These are phyloP conservation scores for Phthorimaea operculella DNA, from an alignment of 1,140 invertebrate genomes.

Conservation along the genomic window DNA sequence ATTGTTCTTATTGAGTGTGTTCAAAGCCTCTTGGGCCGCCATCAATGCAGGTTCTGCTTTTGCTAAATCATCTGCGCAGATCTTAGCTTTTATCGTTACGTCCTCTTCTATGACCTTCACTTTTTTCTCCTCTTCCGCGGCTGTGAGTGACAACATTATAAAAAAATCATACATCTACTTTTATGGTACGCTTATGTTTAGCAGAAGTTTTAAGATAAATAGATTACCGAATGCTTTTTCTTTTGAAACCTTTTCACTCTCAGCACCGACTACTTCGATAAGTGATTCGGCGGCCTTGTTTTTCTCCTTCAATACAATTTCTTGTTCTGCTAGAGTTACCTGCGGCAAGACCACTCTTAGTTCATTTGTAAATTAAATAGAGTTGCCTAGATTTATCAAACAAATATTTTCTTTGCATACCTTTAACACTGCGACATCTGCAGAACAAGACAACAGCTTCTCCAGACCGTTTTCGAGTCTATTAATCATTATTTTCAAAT, in stretches of 20 bases:
- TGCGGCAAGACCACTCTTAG: conserved; percentile 35
- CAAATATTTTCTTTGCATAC: conserved; percentile 24
- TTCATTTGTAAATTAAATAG: too few species aligned
- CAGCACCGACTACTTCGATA: conserved; percentile 88
- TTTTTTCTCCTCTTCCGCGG: conserved; percentile 87
- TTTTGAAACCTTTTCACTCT: conserved; percentile 89
- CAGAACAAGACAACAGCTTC: conserved; percentile 84
- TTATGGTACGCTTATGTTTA: too few species aligned
- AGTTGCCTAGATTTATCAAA: too few species aligned
- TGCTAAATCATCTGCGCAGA: conserved; percentile 89
- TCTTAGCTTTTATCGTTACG: conserved; percentile 84
- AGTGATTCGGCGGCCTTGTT: conserved; percentile 91
- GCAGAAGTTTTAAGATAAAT: background rate
- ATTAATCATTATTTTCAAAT: conserved; percentile 80
- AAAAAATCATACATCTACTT: too few species aligned
- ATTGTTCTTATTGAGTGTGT: conserved; percentile 94
- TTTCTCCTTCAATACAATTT: conserved; percentile 87
- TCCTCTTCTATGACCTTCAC: conserved; percentile 90
- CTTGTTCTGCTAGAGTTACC: conserved; percentile 86
- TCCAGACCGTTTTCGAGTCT: conserved; percentile 89
- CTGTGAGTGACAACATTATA: conserved; percentile 35
- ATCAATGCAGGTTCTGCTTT: conserved; percentile 91
- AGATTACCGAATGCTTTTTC: conserved; percentile 82
- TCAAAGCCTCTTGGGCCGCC: conserved; percentile 89
- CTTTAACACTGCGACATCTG: conserved; percentile 76